phyloP scores from a whole-genome alignment of 2,113 vertebrate genomes.

The Mus spicilegus region DNA sequence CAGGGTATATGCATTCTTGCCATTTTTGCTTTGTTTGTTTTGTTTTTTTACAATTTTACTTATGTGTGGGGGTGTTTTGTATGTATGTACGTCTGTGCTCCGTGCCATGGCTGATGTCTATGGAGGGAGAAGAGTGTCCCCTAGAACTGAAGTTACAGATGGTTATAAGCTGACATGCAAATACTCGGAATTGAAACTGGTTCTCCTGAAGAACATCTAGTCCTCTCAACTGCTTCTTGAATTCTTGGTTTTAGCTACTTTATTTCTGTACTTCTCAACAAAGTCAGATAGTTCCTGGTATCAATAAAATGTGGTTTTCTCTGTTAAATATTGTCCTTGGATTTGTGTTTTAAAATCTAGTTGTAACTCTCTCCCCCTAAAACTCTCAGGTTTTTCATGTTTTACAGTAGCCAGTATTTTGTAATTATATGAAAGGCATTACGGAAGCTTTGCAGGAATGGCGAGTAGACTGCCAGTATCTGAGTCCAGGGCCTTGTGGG shows the following conservation, averaged over 20 bases:
- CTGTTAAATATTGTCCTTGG: background rate
- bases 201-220: background rate
- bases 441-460: background rate
- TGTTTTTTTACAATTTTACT: background rate
- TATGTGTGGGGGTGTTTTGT: background rate
- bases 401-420: constrained; percentile 28
- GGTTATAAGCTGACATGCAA: background rate
- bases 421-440: background rate
- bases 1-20: background rate
- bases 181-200: background rate
- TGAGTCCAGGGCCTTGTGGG: background rate
- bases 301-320: background rate
- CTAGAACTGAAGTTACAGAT: background rate
- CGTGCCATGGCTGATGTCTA: background rate
- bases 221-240: background rate
- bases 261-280: background rate
- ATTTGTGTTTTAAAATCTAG: constrained; percentile 36
- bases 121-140: background rate
- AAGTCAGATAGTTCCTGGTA: background rate
- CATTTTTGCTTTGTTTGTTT: background rate
- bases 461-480: no score
- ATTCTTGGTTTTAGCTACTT: background rate
- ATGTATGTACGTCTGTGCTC: background rate
- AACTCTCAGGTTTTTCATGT: background rate
- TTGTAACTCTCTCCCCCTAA: background rate